These are phyloP conservation scores for Climacteris rufus DNA, from an alignment of 2,113 vertebrate species.

Conservation along the genomic window DNA sequence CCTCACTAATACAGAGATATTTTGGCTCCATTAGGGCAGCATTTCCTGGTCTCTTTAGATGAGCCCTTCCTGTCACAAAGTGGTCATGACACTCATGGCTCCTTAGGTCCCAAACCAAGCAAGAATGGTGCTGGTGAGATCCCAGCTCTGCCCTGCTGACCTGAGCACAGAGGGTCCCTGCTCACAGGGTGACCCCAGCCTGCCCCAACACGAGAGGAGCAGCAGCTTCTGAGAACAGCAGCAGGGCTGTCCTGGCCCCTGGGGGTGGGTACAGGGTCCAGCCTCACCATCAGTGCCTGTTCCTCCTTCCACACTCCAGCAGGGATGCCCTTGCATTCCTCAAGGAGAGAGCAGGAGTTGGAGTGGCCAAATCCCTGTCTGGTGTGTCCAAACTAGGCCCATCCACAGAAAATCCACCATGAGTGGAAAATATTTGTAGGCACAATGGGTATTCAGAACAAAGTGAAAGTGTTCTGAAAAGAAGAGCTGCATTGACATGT, in stretches of 20 bases:
- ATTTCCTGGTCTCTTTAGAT: background rate
- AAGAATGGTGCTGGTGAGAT: background rate
- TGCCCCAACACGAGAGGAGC: background rate
- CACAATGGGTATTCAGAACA: background rate
- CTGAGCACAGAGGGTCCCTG: background rate
- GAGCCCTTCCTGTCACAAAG: background rate
- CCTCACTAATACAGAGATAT: background rate
- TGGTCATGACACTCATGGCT: background rate
- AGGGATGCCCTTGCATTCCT: background rate
- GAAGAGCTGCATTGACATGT: rapidly evolving
- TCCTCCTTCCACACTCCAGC: rapidly evolving
- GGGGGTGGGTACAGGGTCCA: background rate
- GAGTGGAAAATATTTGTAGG: background rate
- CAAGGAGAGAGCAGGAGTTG: background rate
- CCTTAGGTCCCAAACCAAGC: background rate
- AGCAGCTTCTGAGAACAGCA: background rate
- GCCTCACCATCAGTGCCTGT: rapidly evolving
- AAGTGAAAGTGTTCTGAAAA: background rate
- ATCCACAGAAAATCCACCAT: background rate
- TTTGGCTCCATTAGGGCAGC: background rate
- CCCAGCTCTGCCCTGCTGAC: background rate
- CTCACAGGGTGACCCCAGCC: background rate
- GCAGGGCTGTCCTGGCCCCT: background rate
- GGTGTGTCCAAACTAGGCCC: background rate
- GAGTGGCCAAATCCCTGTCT: background rate